phyloP scores from a whole-genome alignment of 2,113 vertebrate species.

The Ctenomys sociabilis region DNA sequence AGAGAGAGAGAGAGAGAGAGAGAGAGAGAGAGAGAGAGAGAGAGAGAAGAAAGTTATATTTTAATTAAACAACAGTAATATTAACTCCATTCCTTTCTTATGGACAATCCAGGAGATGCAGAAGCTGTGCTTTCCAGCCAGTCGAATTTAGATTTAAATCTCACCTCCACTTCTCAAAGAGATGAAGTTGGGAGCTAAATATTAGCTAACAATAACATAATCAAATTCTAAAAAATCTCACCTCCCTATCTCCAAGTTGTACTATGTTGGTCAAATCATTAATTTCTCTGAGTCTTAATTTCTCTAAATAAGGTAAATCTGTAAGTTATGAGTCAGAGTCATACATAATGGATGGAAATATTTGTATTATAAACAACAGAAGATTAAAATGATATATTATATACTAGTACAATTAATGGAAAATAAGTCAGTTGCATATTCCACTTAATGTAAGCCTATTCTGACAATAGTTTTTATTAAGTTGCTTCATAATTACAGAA shows the following conservation, averaged over 20 bases:
- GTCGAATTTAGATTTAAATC: not conserved
- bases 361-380: slow-evolving; percentile 18
- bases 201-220: too few relatives aligned
- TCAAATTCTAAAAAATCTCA: not conserved
- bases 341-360: not conserved
- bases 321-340: not conserved
- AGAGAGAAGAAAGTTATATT: not conserved
- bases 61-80: slow-evolving; percentile 28
- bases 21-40: not conserved
- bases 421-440: slow-evolving; percentile 37
- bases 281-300: slow-evolving; percentile 41
- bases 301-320: slow-evolving; percentile 40
- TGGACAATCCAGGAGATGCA: not conserved
- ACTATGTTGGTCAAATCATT: not conserved
- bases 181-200: too few relatives aligned
- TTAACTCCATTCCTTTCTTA: not conserved
- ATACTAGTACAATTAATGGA: not conserved
- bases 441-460: not conserved
- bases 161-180: not conserved
- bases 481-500: slow-evolving; percentile 23
- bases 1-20: not conserved
- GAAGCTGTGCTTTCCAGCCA: not conserved
- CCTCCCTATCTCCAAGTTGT: not conserved
- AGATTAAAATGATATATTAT: not conserved
- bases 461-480: not conserved